These are phyloP conservation scores for Drosophila ogumai DNA, from an alignment of 1,140 invertebrate genomes.

Conservation along the genomic window DNA sequence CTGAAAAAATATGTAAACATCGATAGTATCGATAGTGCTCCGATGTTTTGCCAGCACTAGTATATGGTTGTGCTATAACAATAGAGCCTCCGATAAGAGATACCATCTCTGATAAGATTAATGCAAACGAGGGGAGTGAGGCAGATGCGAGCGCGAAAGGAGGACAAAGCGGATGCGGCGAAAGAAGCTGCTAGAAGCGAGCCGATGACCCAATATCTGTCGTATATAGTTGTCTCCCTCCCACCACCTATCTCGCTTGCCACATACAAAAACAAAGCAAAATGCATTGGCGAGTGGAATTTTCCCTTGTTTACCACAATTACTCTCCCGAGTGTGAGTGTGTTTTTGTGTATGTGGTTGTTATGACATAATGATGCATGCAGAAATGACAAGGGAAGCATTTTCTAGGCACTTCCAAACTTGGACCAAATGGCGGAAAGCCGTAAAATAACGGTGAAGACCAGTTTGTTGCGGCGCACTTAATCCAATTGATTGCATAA, in stretches of 20 bases:
- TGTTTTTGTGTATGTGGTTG: conserved; percentile 12
- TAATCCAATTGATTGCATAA: conserved; percentile 21
- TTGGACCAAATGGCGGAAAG: no score
- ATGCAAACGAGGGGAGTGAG: background rate
- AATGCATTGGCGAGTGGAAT: conserved; percentile 71
- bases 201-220: conserved; percentile 47
- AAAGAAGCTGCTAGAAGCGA: conserved; percentile 38
- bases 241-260: conserved; percentile 35
- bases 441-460: conserved; percentile 1
- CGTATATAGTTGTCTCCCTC: conserved; percentile 9
- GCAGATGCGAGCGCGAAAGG: background rate
- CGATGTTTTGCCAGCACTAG: no score
- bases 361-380: conserved; percentile 51
- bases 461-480: background rate
- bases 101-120: conserved; percentile 44
- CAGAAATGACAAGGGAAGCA: background rate
- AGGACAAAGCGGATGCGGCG: conserved; percentile 14
- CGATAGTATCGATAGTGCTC: no score
- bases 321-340: conserved; percentile 1
- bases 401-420: conserved; percentile 1
- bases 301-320: conserved; percentile 64
- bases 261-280: conserved; percentile 53
- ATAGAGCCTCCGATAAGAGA: conserved; percentile 28
- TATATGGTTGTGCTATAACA: no score
- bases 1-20: no score